Evolutionary conservation across 1,140 invertebrate genomes (phyloP).

Genomic region (Platyscapa corneri): DNA sequence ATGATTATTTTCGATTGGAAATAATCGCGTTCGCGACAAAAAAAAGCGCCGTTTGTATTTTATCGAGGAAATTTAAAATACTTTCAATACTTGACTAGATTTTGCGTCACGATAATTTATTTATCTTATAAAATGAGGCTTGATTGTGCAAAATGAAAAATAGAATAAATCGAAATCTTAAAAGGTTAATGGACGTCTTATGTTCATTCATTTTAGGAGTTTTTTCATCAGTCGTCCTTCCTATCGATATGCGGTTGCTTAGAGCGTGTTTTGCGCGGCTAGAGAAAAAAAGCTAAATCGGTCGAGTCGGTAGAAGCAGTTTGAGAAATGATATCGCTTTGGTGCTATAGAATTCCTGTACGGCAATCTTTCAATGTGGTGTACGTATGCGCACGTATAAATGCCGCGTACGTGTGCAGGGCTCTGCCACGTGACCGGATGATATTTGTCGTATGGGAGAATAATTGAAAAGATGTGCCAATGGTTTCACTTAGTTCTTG

Average conservation of each 20-base stretch:
- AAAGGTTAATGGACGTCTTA: background rate
- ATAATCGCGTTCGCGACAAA: too few species aligned
- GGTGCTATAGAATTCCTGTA: background rate
- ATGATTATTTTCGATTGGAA: too few species aligned
- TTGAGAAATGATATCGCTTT: constrained; percentile 30
- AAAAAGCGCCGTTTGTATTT: too few species aligned
- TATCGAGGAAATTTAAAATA: too few species aligned
- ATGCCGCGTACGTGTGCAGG: background rate
- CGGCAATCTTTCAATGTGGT: background rate
- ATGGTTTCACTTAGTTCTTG: background rate
- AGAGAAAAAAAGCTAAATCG: constrained; percentile 57
- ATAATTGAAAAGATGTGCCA: constrained; percentile 17
- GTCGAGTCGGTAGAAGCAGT: constrained; percentile 54
- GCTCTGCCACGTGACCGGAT: background rate
- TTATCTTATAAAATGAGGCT: too few species aligned
- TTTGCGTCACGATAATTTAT: too few species aligned
- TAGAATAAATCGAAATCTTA: background rate
- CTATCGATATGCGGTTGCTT: constrained; percentile 9
- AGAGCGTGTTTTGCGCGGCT: background rate
- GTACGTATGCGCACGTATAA: background rate
- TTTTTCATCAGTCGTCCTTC: background rate
- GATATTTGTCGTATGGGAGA: constrained; percentile 27
- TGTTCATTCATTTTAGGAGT: constrained; percentile 16
- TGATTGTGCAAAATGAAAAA: too few species aligned
- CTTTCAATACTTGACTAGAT: too few species aligned